Percentiles rank a stretch among this genome's conserved stretches.
Conservation (phyloP, 1,140 invertebrate genomes). For the Temnothorax nylanderi region DNA sequence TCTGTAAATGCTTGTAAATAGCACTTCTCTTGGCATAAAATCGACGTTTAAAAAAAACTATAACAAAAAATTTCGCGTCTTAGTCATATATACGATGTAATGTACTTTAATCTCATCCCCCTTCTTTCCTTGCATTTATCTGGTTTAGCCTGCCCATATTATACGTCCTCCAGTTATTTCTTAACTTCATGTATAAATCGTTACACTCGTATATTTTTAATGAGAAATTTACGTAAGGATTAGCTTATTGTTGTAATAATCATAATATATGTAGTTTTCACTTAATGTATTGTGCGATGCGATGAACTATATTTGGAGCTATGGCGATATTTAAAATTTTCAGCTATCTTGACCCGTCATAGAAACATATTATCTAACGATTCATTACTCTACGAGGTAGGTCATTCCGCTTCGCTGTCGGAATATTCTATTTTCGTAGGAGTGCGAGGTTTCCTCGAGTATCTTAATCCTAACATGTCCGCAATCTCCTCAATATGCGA, state of each 20-base stretch:
- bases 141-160: neutral
- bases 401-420: slow-evolving; percentile 83
- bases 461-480: slow-evolving; percentile 90
- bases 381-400: slow-evolving; percentile 75
- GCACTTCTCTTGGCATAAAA: neutral
- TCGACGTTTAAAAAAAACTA: slow-evolving; percentile 6
- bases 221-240: slow-evolving; percentile 4
- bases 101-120: neutral
- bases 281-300: slow-evolving; percentile 4
- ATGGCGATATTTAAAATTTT: slow-evolving; percentile 40
- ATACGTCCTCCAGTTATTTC: slow-evolving; percentile 15
- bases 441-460: slow-evolving; percentile 89
- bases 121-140: neutral
- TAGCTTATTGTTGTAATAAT: slow-evolving; percentile 23
- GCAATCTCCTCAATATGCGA: slow-evolving; percentile 90
- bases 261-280: neutral
- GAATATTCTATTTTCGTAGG: slow-evolving; percentile 87
- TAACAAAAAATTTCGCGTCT: neutral
- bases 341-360: neutral
- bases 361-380: slow-evolving; percentile 63
- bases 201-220: neutral
- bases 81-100: neutral
- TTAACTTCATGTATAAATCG: neutral
- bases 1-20: slow-evolving; percentile 18
- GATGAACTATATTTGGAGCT: neutral